Evolutionary conservation across 2,797 vertebrate species (phyloP).

Genomic region (Synaphobranchus kaupii): DNA sequence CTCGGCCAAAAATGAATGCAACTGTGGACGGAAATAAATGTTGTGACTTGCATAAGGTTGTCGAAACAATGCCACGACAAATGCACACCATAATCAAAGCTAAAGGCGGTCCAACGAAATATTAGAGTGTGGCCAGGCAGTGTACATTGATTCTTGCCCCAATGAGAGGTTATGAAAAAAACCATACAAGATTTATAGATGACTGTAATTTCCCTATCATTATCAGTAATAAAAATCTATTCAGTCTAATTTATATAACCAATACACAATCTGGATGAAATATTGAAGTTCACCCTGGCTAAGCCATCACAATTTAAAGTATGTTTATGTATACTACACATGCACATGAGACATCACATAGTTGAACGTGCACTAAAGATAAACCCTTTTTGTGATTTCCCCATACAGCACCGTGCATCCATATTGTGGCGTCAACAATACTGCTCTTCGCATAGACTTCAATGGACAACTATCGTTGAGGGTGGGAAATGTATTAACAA

Average conservation of each 20-base stretch:
- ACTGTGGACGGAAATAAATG: too few species aligned
- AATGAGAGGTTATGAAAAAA: background rate
- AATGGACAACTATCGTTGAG: conserved; percentile 56
- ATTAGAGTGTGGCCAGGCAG: too few species aligned
- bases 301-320: background rate
- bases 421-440: conserved; percentile 64
- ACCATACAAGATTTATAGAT: background rate
- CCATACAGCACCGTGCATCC: background rate
- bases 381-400: conserved; percentile 19
- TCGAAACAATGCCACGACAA: too few species aligned
- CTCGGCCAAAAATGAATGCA: too few species aligned
- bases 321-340: too few species aligned
- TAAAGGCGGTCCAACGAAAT: too few species aligned
- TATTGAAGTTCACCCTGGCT: too few species aligned
- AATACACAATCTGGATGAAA: too few species aligned
- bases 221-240: background rate
- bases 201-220: background rate
- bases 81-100: too few species aligned
- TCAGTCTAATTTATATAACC: too few species aligned
- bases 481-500: conserved; percentile 42
- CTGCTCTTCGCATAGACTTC: conserved; percentile 45
- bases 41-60: too few species aligned
- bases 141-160: background rate
- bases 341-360: background rate
- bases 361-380: background rate